Conservation (phyloP, 2,113 vertebrate genomes). For the Rhynchomys soricoides region DNA sequence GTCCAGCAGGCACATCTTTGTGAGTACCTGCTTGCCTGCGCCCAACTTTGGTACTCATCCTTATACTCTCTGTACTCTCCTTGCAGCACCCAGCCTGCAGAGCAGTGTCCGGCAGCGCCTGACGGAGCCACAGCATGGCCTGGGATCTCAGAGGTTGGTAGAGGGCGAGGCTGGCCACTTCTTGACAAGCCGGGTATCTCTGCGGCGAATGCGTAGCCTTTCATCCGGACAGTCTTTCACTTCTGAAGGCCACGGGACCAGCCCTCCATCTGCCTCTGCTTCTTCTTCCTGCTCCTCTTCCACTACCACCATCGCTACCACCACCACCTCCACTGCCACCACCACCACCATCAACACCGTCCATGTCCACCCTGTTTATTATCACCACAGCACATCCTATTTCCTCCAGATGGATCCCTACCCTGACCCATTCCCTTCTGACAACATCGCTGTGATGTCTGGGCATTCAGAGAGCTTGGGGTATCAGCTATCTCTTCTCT, state of each 20-base stretch:
- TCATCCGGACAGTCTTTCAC: conserved; percentile 90
- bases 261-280: conserved; percentile 85
- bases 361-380: conserved; percentile 87
- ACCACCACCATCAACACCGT: conserved; percentile 85
- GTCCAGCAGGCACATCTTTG: conserved; percentile 25
- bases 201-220: conserved; percentile 92
- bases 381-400: conserved; percentile 91
- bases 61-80: conserved; percentile 73
- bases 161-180: conserved; percentile 88
- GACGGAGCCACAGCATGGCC: conserved; percentile 92
- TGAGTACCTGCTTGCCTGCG: not conserved
- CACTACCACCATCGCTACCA: conserved; percentile 82
- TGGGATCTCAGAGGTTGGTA: conserved; percentile 99
- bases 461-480: conserved; percentile 90
- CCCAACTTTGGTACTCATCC: not conserved
- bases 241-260: conserved; percentile 87
- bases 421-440: conserved; percentile 91
- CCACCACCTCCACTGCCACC: conserved; percentile 80
- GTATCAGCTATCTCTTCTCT: conserved; percentile 88
- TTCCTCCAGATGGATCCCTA: conserved; percentile 96
- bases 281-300: conserved; percentile 76
- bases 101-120: conserved; percentile 94
- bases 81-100: conserved; percentile 94
- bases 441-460: conserved; percentile 88
- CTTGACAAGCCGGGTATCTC: conserved; percentile 87